Base-by-base conservation (phyloP, 2,113 vertebrate genomes). In the Pygoscelis antarcticus region DNA sequence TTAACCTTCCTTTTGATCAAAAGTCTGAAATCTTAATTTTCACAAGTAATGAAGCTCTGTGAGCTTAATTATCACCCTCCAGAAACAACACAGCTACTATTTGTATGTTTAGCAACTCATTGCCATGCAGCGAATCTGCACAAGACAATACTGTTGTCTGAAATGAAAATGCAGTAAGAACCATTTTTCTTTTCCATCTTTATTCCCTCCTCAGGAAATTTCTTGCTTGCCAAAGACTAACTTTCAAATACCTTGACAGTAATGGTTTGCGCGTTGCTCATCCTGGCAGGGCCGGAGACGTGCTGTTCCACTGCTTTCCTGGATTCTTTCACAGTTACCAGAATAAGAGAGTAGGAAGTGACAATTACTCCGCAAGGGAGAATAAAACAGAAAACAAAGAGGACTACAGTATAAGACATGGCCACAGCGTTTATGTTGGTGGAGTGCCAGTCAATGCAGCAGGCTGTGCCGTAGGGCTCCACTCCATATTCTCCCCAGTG, bases 381-480 rank as follows among this genome's bases (percentile, higher is more conserved):
- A 88, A 98, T 90, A 96, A 98, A 99, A 95, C 98, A 98, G 95
- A 98, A 98, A 77, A 98, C 47, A 70, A 99, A 98, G 23, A 99
- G 98, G 10, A 62, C 98, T 71, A 97, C 42, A 0, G 95, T 98
- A 87, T 98, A 99, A 75, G 98, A 98, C 85, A 96, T 98, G 25
- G 98, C 98, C 21, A 83, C 78, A 5, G 69, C 9, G 5, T 97
- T 96, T 75, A 90, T 66, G 44, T 98, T 98, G 92, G 98, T 98
- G 42, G 94, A 91, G 55, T 10, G 95, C 98, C 98, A 98, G 96
- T 98, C 98, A 71, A 98, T 98, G 93, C 98, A 99, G 87, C 98
- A 98, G 83, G 98, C 98, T 18, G 98, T 99, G 47, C 98, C 98
- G 3, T 98, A 99, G 9, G 98, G 98, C 77, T 99, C 98, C 1